Base-by-base conservation (phyloP, 2,888 invertebrate species). In the Caenorhabditis sp. region DNA sequence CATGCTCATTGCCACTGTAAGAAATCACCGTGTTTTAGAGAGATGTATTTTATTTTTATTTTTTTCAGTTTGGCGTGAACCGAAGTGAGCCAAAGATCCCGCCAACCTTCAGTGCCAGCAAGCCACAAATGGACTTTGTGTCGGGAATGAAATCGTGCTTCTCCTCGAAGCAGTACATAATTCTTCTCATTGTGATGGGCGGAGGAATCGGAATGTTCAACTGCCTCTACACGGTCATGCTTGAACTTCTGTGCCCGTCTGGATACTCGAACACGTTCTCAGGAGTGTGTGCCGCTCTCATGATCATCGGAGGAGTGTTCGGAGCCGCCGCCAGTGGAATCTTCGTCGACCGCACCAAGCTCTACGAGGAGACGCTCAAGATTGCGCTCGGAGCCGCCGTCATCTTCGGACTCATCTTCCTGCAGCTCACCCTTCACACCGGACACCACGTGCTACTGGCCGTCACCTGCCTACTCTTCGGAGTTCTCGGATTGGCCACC, bases 321-420 rank as follows among this genome's bases (percentile, higher is more conserved):
- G 87, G 87, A 41, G 86, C 87, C 7, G 81, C 86, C 15, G 83
- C 75, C n/a, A 81, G 86, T 35, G 84, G 88, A 2, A 71, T 90
- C 22, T 86, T 90, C 62, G 90, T 90, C 35, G 91, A 91, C 76
- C 89, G 87, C 79, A 91, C 90, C 7, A 90, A 90, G 76, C 86
- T 89, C 41, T 91, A 90, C 87, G 90, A 90, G 80, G 90, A 91
- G 83, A 89, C 90, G 1, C 88, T 90, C 55, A 91, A 91, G 82
- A 66, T 90, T 35, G 77, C 84, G 2, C 83, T 88, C 71, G 85
- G 83, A 24, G 48, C 86, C 37, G 88, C 88, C 7, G 88, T 88
- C 46, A 80, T 86, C 22, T 87, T 86, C 56, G 88, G 88, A 20
- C 77, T 88, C 27, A 73, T 81, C 48, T 88, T 89, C 79, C 75